Conservation (phyloP, 2,888 invertebrate genomes). For the Xylocampa areola region DNA sequence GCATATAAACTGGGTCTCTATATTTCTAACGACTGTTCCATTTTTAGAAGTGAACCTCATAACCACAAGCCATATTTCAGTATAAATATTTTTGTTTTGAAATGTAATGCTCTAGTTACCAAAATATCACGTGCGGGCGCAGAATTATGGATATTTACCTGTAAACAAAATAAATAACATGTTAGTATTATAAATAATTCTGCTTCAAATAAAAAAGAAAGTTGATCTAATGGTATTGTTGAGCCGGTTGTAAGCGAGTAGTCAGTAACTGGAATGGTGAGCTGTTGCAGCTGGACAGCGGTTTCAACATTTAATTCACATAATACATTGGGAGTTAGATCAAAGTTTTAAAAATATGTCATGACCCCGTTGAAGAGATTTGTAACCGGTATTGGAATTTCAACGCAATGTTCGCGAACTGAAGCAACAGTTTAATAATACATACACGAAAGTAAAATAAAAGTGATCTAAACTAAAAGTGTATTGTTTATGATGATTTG, state of each 20-base stretch:
- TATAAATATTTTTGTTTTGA: conserved; percentile 17
- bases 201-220: conserved; percentile 62
- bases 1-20: conserved; percentile 13
- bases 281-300: conserved; percentile 36
- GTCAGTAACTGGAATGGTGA: conserved; percentile 17
- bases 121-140: conserved; percentile 8
- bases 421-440: not conserved
- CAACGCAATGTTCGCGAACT: not conserved
- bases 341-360: not conserved
- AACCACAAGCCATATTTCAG: conserved; percentile 11
- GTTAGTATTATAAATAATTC: conserved; percentile 34
- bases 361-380: not conserved
- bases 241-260: conserved; percentile 52
- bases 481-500: too few relatives aligned
- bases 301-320: conserved; percentile 32
- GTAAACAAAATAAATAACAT: conserved; percentile 59
- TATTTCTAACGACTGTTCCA: conserved; percentile 9
- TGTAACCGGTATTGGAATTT: not conserved
- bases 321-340: conserved; percentile 20
- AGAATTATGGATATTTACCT: conserved; percentile 63
- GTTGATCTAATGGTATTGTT: conserved; percentile 51
- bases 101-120: conserved; percentile 33
- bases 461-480: not conserved
- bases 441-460: not conserved
- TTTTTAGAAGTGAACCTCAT: conserved; percentile 9